Percentiles rank a stretch among this genome's conserved stretches.
Evolutionary conservation across 2,797 vertebrate genomes (phyloP).

Genomic region (Cynodonichthys magdalenae): DNA sequence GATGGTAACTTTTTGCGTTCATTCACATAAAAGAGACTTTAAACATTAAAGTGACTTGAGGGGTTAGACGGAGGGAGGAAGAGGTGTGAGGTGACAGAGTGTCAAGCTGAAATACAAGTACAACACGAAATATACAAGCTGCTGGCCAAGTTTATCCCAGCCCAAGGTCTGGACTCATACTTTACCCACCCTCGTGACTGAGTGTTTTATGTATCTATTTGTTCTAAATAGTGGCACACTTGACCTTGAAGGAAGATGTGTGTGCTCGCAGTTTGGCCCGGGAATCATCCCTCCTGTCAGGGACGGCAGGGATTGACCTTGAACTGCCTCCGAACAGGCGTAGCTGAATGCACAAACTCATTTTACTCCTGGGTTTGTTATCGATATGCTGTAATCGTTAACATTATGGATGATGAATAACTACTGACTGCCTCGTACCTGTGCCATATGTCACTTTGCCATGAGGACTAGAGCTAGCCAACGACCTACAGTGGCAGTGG

Average conservation of each 20-base stretch:
- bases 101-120: constrained; percentile 75
- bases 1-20: constrained; percentile 66
- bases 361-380: constrained; percentile 82
- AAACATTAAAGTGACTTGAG: constrained; percentile 27
- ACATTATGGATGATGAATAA: constrained; percentile 84
- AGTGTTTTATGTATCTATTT: constrained; percentile 83
- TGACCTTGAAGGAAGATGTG: constrained; percentile 82
- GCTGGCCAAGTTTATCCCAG: constrained; percentile 66
- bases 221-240: constrained; percentile 81
- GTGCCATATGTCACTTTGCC: constrained; percentile 57
- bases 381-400: constrained; percentile 84
- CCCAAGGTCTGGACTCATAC: constrained; percentile 70
- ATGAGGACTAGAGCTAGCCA: neutral
- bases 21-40: constrained; percentile 56
- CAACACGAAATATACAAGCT: constrained; percentile 70
- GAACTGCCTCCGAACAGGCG: constrained; percentile 75
- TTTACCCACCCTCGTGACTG: constrained; percentile 71
- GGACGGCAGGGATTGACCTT: constrained; percentile 76
- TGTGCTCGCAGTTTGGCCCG: constrained; percentile 63
- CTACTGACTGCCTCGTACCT: constrained; percentile 73
- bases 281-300: constrained; percentile 82
- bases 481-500: constrained; percentile 8
- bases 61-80: neutral
- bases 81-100: constrained; percentile 48
- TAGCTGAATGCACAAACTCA: constrained; percentile 83